These are phyloP conservation scores for Heliconius cydno DNA, from an alignment of 2,888 invertebrate species.

Conservation along the genomic window DNA sequence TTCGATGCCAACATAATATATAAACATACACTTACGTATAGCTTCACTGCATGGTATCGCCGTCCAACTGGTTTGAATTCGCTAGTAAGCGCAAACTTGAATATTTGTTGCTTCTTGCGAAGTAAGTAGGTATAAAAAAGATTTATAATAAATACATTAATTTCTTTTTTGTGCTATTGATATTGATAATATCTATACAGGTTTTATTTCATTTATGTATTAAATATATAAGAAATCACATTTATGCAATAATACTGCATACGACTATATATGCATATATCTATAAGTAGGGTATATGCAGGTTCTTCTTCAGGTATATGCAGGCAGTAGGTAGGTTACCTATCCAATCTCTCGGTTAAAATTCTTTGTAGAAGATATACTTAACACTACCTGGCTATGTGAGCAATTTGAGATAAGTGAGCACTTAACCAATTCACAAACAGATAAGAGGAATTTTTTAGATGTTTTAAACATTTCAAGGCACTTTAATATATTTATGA, in stretches of 20 bases:
- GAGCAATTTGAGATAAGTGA: conserved; percentile 40
- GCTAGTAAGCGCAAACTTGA: conserved; percentile 33
- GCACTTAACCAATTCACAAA: conserved; percentile 43
- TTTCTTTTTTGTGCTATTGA: background rate
- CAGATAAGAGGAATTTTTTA: conserved; percentile 32
- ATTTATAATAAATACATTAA: background rate
- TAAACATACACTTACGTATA: conserved; percentile 11
- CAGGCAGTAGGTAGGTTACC: no score
- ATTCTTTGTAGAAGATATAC: conserved; percentile 4
- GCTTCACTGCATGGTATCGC: conserved; percentile 16
- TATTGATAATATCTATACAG: background rate
- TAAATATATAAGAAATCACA: background rate
- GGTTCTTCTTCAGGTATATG: no score
- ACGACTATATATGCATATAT: no score
- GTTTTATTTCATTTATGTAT: no score
- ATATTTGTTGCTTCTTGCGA: conserved; percentile 9
- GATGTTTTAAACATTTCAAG: conserved; percentile 26
- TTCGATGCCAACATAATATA: conserved; percentile 47
- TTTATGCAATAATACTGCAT: background rate
- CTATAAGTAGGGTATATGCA: no score
- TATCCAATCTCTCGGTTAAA: background rate
- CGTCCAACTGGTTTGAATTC: conserved; percentile 36
- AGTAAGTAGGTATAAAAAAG: background rate
- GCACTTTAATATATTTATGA: conserved; percentile 28
- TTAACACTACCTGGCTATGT: conserved; percentile 11